Base-by-base conservation (phyloP, 2,113 vertebrate species). In the Orientallactaga bullata region DNA sequence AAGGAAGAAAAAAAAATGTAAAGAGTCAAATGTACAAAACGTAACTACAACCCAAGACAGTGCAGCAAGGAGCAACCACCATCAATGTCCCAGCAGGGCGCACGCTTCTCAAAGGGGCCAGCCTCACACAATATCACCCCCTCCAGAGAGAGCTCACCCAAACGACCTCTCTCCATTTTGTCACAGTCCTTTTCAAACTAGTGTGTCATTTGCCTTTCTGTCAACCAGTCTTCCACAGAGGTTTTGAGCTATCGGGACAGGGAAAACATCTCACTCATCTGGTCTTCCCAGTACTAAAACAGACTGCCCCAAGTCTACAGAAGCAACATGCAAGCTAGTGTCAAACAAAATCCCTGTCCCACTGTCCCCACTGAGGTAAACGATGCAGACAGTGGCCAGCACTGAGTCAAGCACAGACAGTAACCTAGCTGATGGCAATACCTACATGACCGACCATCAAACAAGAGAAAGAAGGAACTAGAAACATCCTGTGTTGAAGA, bases 1-100 rank as follows among this genome's bases (percentile, higher is more conserved):
- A 17, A 60, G 88, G 73, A 80, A 77, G 78, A 68, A 4, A 3
- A 74, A 77, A 85, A 88, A 91, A 58, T 60, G 80, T 85, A 88
- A 88, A 80, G 9, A 3, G 66, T 42, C 7, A 55, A 66, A 42
- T 37, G 69, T 93, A 74, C 32, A 3, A 61, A 77, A 35, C 39
- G 74, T 47, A 63, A 63, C 61, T 60, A 55, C 24, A 88, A 68
- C 37, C 18, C 89, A 73, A 58, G 63, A 16, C 76, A 55, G 74
- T 7, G 3, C 39, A 88, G 76, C 55, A 20, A 55, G 55, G 55
- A 55, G 55, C 15, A 55, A 13, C 15, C 55, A 12, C 55, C 55
- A 55, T 55, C 55, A 55, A 55, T 15, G 55, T 55, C 55, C 55
- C 55, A 55, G 55, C 55, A 55, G 55, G 55, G 55, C 42, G 42